phyloP scores from a whole-genome alignment of 2,113 vertebrate species.

The Gobiocypris rarus region DNA sequence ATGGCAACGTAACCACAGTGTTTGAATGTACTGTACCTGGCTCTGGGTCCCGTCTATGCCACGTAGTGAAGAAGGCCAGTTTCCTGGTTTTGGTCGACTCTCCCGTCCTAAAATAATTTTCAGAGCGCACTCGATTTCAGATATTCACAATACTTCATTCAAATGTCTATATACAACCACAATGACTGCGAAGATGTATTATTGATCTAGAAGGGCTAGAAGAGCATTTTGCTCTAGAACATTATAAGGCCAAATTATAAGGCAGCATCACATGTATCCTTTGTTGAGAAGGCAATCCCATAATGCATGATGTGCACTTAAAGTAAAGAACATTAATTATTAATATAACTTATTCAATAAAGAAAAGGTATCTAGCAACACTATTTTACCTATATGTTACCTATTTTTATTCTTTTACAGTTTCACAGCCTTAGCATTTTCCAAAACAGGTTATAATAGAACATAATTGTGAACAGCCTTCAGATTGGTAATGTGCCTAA shows the following conservation, averaged over 20 bases:
- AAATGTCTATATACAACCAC: neutral
- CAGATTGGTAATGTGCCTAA: neutral
- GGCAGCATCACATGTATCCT: neutral
- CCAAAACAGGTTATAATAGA: neutral
- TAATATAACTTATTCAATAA: neutral
- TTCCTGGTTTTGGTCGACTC: conserved; percentile 82
- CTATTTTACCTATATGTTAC: neutral
- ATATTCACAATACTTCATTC: neutral
- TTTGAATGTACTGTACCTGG: conserved; percentile 75
- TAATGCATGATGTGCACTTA: neutral
- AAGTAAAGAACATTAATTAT: too few species aligned
- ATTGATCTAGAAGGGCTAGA: neutral
- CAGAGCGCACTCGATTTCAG: neutral
- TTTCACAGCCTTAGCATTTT: neutral
- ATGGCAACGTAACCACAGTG: conserved; percentile 17
- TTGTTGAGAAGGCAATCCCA: neutral
- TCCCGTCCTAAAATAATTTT: conserved; percentile 74
- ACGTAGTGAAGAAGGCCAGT: conserved; percentile 87
- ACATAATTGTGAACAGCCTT: neutral
- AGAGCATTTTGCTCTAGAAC: neutral
- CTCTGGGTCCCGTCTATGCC: conserved; percentile 84
- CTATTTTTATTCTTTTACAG: neutral
- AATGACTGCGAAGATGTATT: neutral
- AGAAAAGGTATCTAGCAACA: neutral
- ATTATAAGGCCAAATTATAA: neutral